Conservation (phyloP, 2,797 vertebrate species). For the Moxostoma hubbsi region DNA sequence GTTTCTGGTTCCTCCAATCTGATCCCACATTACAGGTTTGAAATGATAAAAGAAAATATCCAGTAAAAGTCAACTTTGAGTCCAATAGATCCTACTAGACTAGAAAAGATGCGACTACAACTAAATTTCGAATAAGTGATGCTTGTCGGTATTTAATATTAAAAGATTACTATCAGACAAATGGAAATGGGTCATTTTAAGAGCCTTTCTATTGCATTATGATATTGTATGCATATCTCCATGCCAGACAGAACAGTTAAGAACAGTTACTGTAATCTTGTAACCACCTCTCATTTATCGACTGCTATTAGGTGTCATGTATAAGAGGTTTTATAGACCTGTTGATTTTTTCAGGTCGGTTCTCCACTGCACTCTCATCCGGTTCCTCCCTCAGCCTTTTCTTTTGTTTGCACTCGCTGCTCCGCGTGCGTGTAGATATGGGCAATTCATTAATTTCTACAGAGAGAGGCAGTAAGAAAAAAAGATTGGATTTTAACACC, state of each 20-base stretch:
- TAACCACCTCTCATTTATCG: background rate
- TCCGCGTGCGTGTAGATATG: conserved; percentile 66
- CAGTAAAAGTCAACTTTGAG: background rate
- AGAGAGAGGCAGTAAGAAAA: background rate
- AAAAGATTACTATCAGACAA: background rate
- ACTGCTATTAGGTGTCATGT: background rate
- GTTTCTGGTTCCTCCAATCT: conserved; percentile 44
- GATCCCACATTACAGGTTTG: background rate
- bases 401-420: conserved; percentile 67
- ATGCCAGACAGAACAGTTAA: background rate
- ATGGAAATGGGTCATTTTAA: background rate
- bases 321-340: conserved; percentile 47
- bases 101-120: no score
- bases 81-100: background rate
- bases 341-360: conserved; percentile 55
- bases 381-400: conserved; percentile 56
- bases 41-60: background rate
- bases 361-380: conserved; percentile 20
- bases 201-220: background rate
- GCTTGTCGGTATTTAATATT: background rate
- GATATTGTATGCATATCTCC: background rate
- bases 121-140: background rate
- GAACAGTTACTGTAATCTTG: background rate
- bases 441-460: conserved; percentile 58
- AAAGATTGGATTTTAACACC: background rate